A percentile compares a stretch with the other conserved stretches of the same genome.
Conservation (phyloP, 2,888 invertebrate species). For the Eupeodes latifasciatus region DNA sequence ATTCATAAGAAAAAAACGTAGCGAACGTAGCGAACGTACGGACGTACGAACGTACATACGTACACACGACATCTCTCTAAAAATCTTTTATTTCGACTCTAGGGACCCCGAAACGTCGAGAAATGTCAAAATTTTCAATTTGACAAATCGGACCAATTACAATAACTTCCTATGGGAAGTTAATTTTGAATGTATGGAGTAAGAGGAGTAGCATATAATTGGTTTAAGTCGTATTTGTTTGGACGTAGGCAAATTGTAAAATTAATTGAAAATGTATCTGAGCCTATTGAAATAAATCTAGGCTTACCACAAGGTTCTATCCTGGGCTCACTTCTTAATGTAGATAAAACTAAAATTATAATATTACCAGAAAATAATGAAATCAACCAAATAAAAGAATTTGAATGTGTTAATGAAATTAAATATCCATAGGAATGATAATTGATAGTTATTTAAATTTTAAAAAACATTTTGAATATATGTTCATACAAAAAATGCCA, state of each 20-base stretch:
- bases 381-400: conserved; percentile 5
- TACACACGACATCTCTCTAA: no score
- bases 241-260: neutral
- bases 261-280: neutral
- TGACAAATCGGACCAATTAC: no score
- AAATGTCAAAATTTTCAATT: no score
- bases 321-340: neutral
- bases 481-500: neutral
- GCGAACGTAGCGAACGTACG: no score
- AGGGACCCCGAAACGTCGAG: no score
- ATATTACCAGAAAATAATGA: conserved; percentile 4
- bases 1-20: no score
- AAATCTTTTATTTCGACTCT: no score
- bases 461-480: conserved; percentile 6
- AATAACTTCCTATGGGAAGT: no score
- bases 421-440: conserved; percentile 21
- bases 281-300: neutral
- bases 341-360: conserved; percentile 8
- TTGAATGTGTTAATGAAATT: conserved; percentile 2
- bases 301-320: no score
- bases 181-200: neutral
- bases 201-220: neutral
- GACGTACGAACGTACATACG: no score
- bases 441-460: conserved; percentile 1
- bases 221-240: conserved; percentile 6